These are phyloP conservation scores for Sminthurides aquaticus DNA, from an alignment of 2,888 invertebrate species.

Conservation along the genomic window DNA sequence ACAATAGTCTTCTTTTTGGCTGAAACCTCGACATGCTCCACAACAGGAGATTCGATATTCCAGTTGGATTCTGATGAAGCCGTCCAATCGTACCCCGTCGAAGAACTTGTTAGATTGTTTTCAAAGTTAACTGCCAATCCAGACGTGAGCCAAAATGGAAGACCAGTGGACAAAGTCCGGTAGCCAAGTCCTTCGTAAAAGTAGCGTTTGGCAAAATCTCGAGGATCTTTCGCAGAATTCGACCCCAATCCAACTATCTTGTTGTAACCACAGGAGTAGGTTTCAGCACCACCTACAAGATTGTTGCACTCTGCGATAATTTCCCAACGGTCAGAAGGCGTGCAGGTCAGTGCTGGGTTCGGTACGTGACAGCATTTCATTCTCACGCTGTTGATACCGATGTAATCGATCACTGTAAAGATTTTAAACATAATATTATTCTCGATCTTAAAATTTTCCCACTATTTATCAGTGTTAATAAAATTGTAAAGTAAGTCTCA, in stretches of 20 bases:
- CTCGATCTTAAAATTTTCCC: too few relatives aligned
- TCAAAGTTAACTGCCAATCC: background rate
- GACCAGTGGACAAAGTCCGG: background rate
- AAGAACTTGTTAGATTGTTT: background rate
- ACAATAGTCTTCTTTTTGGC: background rate
- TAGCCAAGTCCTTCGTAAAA: background rate
- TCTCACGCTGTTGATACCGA: background rate
- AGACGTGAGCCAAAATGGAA: background rate
- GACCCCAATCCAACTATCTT: background rate
- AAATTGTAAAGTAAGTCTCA: too few relatives aligned
- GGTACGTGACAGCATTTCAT: background rate
- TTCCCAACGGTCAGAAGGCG: background rate
- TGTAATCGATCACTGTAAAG: background rate
- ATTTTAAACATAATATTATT: too few relatives aligned
- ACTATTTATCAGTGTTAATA: too few relatives aligned
- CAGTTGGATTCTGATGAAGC: background rate
- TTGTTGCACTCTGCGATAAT: background rate
- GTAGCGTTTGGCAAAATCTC: background rate
- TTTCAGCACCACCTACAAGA: background rate
- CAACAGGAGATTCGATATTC: background rate
- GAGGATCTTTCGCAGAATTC: background rate
- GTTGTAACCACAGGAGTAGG: background rate
- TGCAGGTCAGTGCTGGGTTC: background rate
- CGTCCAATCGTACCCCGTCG: background rate
- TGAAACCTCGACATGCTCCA: background rate